Percentiles rank a stretch among this genome's conserved stretches.
phyloP scores from a whole-genome alignment of 2,888 invertebrate species.

The Gibbula magus region DNA sequence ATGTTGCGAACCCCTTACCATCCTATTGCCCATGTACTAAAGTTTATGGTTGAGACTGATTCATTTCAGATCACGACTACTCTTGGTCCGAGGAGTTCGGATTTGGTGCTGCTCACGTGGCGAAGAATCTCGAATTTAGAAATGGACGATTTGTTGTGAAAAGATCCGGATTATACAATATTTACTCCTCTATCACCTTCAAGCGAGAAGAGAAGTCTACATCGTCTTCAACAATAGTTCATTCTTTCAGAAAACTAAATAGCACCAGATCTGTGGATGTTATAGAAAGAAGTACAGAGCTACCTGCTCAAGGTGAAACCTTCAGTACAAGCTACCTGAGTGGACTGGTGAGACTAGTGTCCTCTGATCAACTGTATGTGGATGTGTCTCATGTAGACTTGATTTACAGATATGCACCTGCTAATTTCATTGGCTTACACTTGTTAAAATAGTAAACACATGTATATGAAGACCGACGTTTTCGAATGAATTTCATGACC shows the following conservation, averaged over 20 bases:
- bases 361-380: not conserved
- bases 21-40: too few relatives aligned
- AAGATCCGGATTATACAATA: not conserved
- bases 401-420: not conserved
- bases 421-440: not conserved
- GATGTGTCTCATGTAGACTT: not conserved
- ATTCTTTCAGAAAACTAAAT: not conserved
- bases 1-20: too few relatives aligned
- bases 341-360: not conserved
- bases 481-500: too few relatives aligned
- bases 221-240: not conserved
- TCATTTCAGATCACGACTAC: not conserved
- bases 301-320: not conserved
- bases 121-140: not conserved
- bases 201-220: not conserved
- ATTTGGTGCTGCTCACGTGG: not conserved
- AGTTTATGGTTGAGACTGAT: not conserved
- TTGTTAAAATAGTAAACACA: not conserved
- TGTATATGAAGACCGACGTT: too few relatives aligned
- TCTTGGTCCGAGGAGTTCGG: not conserved
- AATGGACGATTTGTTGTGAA: not conserved
- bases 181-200: not conserved
- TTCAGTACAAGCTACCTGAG: not conserved
- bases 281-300: not conserved
- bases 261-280: not conserved